Evolutionary conservation across 2,888 invertebrate species (phyloP).

Genomic region (Brachyptera risi): DNA sequence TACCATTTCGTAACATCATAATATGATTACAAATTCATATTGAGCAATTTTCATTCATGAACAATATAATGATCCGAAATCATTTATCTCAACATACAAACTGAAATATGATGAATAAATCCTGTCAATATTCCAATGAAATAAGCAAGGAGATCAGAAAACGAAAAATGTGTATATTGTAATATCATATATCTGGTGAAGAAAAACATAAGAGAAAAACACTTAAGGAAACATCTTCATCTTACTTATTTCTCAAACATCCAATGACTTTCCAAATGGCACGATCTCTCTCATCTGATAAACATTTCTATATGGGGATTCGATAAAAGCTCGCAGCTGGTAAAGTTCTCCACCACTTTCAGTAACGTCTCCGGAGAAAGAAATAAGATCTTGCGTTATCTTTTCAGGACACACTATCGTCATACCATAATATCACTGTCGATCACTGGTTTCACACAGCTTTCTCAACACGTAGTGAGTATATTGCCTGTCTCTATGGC

Average conservation of each 20-base stretch:
- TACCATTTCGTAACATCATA: too few species aligned
- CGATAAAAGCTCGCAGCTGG: slow-evolving; percentile 14
- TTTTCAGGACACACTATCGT: too few species aligned
- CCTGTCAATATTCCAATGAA: slow-evolving; percentile 1
- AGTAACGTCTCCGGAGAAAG: not conserved
- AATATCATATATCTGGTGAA: slow-evolving; percentile 5
- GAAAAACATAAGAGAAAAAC: not conserved
- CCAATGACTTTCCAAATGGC: not conserved
- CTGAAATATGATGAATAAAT: too few species aligned
- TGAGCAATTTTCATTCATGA: too few species aligned
- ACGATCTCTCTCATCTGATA: not conserved
- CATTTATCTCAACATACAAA: too few species aligned
- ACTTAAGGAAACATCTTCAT: slow-evolving; percentile 4
- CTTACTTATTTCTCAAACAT: not conserved
- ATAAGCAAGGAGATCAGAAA: not conserved
- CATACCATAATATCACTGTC: too few species aligned
- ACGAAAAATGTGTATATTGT: not conserved
- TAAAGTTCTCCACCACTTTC: not conserved
- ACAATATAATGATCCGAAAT: too few species aligned
- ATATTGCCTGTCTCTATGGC: slow-evolving; percentile 9
- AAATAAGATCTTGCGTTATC: too few species aligned
- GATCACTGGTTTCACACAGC: too few species aligned
- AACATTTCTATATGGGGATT: slow-evolving; percentile 4
- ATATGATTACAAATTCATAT: too few species aligned
- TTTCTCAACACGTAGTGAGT: too few species aligned